Evolutionary conservation across 2,797 vertebrate species (phyloP), one percentile per base, ranked within the genome.

Genomic region (Tauraco hartlaubi): DNA sequence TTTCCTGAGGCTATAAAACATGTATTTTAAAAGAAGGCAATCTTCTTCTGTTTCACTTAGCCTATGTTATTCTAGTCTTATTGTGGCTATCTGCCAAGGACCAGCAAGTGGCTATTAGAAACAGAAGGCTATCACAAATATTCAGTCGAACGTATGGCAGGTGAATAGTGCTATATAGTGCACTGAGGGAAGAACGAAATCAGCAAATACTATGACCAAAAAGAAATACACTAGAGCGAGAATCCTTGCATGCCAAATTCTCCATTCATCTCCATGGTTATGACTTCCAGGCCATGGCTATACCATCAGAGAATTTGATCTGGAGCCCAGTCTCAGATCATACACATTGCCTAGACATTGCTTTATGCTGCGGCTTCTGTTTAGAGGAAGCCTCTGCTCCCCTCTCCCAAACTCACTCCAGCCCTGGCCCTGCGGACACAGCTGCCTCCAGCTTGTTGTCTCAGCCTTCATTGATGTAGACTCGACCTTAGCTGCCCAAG

Each of bases 1-100:
- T 94, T 95, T 91, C 86, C 83, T 85, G 29, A 66, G 82, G 64
- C 67, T 92, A 67, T 85, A 85, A 93, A 88, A 54, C 8, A 51
- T 43, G 14, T 37, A 26, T 80, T 92, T 82, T 90, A 81, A 93
- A 84, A 66, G 43, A 84, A 89, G 80, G 74, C 49, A 83, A 26
- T 58, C 33, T 88, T 78, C 48, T 94, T 87, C 80, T 88, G 39
- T 89, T 91, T 68, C 31, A 85, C 20, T 52, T 81, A 59, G 48
- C 11, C 46, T 68, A 39, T 64, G 31, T 55, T 88, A 44, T 66
- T 91, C 54, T 43, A 39, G 41, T 59, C 15, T 33, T 62, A n/a
- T 9, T 61, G 41, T 76, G 72, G 62, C 55, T 87, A 29, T 51
- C 48, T 84, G 68, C 71, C 89, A 55, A 72, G 44, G 68, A 81